These are phyloP conservation scores for Drosophila pectinifera DNA, from an alignment of 1,140 invertebrate species.

Conservation along the genomic window DNA sequence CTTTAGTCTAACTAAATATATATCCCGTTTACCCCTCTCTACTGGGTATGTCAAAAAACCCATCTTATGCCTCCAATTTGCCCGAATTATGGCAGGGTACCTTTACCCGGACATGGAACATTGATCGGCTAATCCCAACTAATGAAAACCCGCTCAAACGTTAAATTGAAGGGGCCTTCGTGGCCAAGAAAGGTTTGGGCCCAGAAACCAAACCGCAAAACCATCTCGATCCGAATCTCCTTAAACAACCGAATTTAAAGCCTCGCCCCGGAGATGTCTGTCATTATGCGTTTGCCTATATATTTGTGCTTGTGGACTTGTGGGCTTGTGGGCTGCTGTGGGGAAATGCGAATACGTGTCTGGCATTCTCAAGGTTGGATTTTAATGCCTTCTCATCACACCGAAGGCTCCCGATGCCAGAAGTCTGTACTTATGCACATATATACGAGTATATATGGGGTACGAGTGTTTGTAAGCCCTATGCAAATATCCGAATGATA, in stretches of 20 bases:
- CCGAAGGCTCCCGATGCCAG: slow-evolving; percentile 16
- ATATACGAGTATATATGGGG: slow-evolving; percentile 2
- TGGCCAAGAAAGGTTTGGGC: slow-evolving; percentile 8
- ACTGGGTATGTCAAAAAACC: no score
- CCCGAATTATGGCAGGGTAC: slow-evolving; percentile 10
- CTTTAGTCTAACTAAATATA: no score
- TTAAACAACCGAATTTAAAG: slow-evolving; percentile 55
- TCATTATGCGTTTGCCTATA: slow-evolving; percentile 51
- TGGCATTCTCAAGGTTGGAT: slow-evolving; percentile 78
- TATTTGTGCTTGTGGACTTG: not conserved
- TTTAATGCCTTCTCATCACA: slow-evolving; percentile 68
- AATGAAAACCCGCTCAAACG: slow-evolving; percentile 64
- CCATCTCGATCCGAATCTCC: slow-evolving; percentile 29
- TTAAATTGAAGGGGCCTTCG: slow-evolving; percentile 58
- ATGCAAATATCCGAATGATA: slow-evolving; percentile 74
- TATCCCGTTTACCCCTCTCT: no score
- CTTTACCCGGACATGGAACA: slow-evolving; percentile 34
- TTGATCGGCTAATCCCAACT: slow-evolving; percentile 54
- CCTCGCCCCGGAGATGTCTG: slow-evolving; percentile 20
- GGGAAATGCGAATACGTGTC: slow-evolving; percentile 67
- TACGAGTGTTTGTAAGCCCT: slow-evolving; percentile 36
- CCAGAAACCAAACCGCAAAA: slow-evolving; percentile 37
- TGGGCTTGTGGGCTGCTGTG: slow-evolving; percentile 1
- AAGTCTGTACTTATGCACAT: slow-evolving; percentile 14
- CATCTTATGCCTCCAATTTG: not conserved